Conservation (phyloP, 2,113 vertebrate genomes). For the Ammodytes marinus region DNA sequence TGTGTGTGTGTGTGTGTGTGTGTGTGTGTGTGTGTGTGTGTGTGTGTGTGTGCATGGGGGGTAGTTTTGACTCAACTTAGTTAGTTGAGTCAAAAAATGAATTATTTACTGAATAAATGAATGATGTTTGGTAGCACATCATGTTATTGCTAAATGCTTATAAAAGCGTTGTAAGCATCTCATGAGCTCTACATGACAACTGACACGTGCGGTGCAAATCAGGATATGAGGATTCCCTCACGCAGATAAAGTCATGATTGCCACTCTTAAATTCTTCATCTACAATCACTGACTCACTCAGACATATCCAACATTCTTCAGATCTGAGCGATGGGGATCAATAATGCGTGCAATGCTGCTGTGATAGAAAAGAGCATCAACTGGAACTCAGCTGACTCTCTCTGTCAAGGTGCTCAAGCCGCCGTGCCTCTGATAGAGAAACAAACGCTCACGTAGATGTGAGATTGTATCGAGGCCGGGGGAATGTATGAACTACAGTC, state of each 20-base stretch:
- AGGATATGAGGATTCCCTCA: slow-evolving; percentile 27
- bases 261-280: not conserved
- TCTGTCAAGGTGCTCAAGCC: slow-evolving; percentile 33
- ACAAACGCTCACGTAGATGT: slow-evolving; percentile 65
- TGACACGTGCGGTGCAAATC: slow-evolving; percentile 12
- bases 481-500: slow-evolving; percentile 70
- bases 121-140: no score
- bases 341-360: slow-evolving; percentile 9
- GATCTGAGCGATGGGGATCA: slow-evolving; percentile 34
- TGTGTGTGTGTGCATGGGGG: not conserved
- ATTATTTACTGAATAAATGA: no score
- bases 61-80: not conserved
- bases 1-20: not conserved
- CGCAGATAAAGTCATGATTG: not conserved
- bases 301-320: slow-evolving; percentile 31
- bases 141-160: no score
- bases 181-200: slow-evolving; percentile 31
- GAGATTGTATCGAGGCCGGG: slow-evolving; percentile 72
- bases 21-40: not conserved
- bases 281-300: not conserved
- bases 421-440: slow-evolving; percentile 20
- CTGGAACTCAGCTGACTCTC: slow-evolving; percentile 25
- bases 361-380: not conserved
- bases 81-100: no score
- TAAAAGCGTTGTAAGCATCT: not conserved